Percentiles rank a stretch among this genome's conserved stretches.
Evolutionary conservation across 1,140 invertebrate species (phyloP).

Genomic region (Drosophila novamexicana): DNA sequence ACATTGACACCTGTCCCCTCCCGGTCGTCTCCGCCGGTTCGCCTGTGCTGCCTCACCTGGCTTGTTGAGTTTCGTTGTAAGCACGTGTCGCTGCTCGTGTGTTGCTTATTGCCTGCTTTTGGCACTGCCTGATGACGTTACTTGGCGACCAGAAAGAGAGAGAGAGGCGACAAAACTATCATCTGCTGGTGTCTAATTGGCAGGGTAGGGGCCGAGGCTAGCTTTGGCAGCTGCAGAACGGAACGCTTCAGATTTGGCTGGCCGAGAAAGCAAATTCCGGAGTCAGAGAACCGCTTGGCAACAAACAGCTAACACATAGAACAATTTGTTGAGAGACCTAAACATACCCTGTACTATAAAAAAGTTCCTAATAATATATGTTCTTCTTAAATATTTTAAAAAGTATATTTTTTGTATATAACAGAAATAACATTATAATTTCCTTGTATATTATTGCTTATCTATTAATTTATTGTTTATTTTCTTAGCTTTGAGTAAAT

Average conservation of each 20-base stretch:
- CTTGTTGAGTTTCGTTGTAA: slow-evolving; percentile 45
- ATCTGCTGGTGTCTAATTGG: slow-evolving; percentile 11
- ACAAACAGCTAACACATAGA: neutral
- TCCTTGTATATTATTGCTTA: too few relatives aligned
- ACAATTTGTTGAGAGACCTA: neutral
- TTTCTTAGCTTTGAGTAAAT: too few relatives aligned
- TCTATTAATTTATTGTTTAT: too few relatives aligned
- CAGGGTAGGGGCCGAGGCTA: neutral
- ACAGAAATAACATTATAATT: too few relatives aligned
- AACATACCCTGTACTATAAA: neutral
- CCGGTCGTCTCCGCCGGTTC: neutral
- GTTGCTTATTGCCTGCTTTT: slow-evolving; percentile 26
- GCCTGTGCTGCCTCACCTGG: slow-evolving; percentile 11
- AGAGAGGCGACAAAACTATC: neutral
- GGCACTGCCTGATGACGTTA: neutral
- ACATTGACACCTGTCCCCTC: slow-evolving; percentile 18
- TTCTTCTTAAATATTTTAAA: neutral
- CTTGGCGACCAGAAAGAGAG: neutral
- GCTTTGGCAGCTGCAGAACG: neutral
- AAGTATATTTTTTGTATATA: too few relatives aligned
- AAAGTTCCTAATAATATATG: neutral
- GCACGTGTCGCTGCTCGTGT: slow-evolving; percentile 62
- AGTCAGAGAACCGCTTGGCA: slow-evolving; percentile 8
- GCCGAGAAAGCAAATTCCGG: slow-evolving; percentile 15
- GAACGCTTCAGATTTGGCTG: slow-evolving; percentile 1